A percentile compares a stretch with the other conserved stretches of the same genome.
Conservation (phyloP, 2,113 vertebrate species). For the Ginglymostoma cirratum region DNA sequence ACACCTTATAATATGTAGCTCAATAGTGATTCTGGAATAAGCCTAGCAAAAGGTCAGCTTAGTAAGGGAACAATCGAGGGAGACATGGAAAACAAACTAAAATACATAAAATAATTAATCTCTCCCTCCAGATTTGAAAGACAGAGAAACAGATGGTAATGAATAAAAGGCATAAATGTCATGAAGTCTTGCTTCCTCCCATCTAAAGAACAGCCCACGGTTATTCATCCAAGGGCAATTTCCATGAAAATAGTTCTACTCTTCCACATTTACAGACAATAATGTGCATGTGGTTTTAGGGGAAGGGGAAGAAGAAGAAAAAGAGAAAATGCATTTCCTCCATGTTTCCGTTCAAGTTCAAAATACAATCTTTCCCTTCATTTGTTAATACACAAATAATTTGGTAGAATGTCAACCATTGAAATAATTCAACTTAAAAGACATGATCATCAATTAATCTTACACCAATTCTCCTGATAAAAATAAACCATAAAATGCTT, state of each 20-base stretch:
- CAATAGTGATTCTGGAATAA: neutral
- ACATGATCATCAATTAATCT: neutral
- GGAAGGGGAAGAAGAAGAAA: neutral
- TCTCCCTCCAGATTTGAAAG: neutral
- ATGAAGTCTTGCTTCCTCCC: slow-evolving; percentile 2
- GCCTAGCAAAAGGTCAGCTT: neutral
- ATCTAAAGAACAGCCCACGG: neutral
- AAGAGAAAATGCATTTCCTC: neutral
- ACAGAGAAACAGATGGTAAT: slow-evolving; percentile 1
- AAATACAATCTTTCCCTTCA: neutral
- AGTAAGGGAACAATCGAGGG: neutral
- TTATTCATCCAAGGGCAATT: neutral
- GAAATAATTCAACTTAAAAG: neutral
- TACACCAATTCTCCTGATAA: neutral
- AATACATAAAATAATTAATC: neutral
- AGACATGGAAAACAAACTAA: neutral
- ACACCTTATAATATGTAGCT: neutral
- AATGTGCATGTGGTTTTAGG: neutral
- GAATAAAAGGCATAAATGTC: slow-evolving; percentile 24
- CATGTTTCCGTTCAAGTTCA: neutral
- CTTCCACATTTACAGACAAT: neutral
- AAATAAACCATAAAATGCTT: neutral
- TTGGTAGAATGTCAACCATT: neutral
- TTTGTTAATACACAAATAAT: neutral
- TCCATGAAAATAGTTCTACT: neutral